Evolutionary conservation across 2,797 vertebrate species (phyloP), one percentile per base, ranked within the genome.

Genomic region (Moxostoma hubbsi): DNA sequence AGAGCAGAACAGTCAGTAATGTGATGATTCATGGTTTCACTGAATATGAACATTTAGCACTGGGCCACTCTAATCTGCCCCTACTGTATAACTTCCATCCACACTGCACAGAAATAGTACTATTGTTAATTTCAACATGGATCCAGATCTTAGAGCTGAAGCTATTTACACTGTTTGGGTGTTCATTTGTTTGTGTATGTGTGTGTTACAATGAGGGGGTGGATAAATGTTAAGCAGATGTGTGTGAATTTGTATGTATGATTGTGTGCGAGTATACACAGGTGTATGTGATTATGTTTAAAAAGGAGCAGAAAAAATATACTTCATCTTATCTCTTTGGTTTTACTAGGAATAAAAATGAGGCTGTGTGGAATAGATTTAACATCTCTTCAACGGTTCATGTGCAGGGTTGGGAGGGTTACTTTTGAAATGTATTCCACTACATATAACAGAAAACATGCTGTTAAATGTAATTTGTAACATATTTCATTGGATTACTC

Each of bases 1-100:
- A 46, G 43, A 36, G 7, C 8, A 61, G 36, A 70, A 72, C 36
- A 50, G n/a, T 49, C 58, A 13, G 46, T 47, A 50, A 65, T 55
- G 53, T 54, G 69, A 84, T 80, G 83, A 84, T 73, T 82, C 77
- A 80, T 49, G 10, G 9, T 64, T 18, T 61, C 54, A 11, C 9
- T 66, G 81, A 51, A 62, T 53, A 76, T 73, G 72, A 79, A 68
- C 6, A 5, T 18, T 46, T 45, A 80, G 59, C 53, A 57, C 12
- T 0, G 57, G 51, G 4, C 1, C 24, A 54, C 55, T 69, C 13
- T 65, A 73, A 67, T 53, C 36, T 8, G 36, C 66, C 47, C 16
- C 57, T 76, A n/a, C 61, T 72, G 71, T 75, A 75, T 71, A 66
- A 68, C 57, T 62, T 12, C 36, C 7, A 9, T 61, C 62, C 61